Evolutionary conservation across 2,797 vertebrate genomes (phyloP).

Genomic region (Melanotaenia nigrans): DNA sequence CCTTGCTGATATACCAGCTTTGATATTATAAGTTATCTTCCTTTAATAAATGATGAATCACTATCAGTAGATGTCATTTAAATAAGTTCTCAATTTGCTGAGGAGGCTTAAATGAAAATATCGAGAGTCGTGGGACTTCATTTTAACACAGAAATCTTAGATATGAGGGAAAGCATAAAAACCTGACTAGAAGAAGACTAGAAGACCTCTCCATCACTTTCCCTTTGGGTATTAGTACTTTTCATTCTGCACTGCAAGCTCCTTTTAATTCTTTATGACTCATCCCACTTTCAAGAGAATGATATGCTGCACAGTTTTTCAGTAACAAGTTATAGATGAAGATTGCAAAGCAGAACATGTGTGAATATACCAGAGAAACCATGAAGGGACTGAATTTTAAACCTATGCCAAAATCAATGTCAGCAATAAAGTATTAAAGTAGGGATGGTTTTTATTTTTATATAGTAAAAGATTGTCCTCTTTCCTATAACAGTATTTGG

Average conservation of each 20-base stretch:
- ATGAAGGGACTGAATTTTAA: background rate
- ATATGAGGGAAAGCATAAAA: background rate
- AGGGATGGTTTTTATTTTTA: background rate
- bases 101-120: background rate
- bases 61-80: background rate
- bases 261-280: conserved; percentile 23
- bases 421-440: background rate
- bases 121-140: background rate
- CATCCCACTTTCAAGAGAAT: conserved; percentile 13
- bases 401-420: background rate
- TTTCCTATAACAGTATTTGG: background rate
- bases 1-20: background rate
- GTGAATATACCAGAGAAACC: background rate
- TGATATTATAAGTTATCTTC: background rate
- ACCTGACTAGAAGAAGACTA: conserved; percentile 6
- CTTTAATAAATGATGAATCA: conserved; percentile 4
- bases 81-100: background rate
- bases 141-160: background rate
- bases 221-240: conserved; percentile 5
- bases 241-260: conserved; percentile 8
- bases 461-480: background rate
- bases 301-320: conserved; percentile 5
- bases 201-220: background rate
- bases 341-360: background rate
- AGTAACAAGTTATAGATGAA: background rate